A percentile compares a stretch with the other conserved stretches of the same genome.
Evolutionary conservation across 2,797 vertebrate species (phyloP).

Genomic region (Nothura maculosa): DNA sequence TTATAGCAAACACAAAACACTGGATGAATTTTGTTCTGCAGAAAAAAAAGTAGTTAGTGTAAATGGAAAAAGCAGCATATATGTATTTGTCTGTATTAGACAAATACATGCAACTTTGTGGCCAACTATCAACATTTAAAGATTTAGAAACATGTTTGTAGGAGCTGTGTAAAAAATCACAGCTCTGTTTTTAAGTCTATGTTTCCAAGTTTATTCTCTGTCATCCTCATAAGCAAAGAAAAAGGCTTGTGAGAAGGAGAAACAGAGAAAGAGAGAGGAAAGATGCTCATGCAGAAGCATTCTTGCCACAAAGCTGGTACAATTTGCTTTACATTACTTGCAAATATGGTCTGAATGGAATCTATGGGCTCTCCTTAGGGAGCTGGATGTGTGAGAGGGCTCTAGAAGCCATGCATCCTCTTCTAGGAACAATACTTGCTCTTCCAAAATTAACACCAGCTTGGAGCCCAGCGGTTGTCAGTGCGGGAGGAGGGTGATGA

Average conservation of each 20-base stretch:
- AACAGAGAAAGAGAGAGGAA: neutral
- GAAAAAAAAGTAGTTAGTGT: neutral
- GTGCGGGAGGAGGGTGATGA: neutral
- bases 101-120: conserved; percentile 21
- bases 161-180: conserved; percentile 22
- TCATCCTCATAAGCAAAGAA: neutral
- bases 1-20: conserved; percentile 73
- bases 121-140: conserved; percentile 9
- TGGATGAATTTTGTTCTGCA: conserved; percentile 56
- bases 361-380: neutral
- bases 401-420: neutral
- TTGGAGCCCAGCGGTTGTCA: neutral
- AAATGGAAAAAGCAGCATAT: conserved; percentile 4
- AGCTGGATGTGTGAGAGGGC: neutral
- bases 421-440: neutral
- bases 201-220: neutral
- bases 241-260: neutral
- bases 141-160: conserved; percentile 41
- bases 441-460: neutral
- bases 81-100: neutral
- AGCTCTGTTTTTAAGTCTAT: neutral
- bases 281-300: neutral
- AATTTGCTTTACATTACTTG: conserved; percentile 31
- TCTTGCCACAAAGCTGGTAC: neutral
- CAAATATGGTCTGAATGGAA: neutral